A percentile compares a stretch with the other conserved stretches of the same genome.
Evolutionary conservation across 2,113 vertebrate species (phyloP).

Genomic region (Calyptommatus sinebrachiatus): DNA sequence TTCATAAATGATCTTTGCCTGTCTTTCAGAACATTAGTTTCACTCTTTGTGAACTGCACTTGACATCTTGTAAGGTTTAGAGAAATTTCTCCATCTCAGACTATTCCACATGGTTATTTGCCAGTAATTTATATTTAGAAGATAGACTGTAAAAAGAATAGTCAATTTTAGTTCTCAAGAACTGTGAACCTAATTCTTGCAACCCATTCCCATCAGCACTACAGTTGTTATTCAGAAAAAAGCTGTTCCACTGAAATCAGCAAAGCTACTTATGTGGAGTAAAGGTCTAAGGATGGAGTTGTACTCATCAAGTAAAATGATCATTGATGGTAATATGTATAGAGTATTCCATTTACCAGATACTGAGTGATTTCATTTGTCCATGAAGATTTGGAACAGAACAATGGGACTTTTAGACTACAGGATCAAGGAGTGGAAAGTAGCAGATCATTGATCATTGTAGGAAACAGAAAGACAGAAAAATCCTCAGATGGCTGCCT

Average conservation of each 20-base stretch:
- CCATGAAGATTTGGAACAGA: constrained; percentile 40
- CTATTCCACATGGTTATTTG: constrained; percentile 46
- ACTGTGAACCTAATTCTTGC: constrained; percentile 26
- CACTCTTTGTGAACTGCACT: constrained; percentile 61
- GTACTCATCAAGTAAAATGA: constrained; percentile 36
- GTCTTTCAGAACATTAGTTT: constrained; percentile 58
- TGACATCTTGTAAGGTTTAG: constrained; percentile 52
- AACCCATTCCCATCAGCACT: constrained; percentile 24
- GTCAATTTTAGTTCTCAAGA: constrained; percentile 22
- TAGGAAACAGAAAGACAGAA: neutral
- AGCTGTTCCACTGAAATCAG: constrained; percentile 20
- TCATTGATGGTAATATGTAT: constrained; percentile 42
- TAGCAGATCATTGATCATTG: constrained; percentile 52
- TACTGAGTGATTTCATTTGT: constrained; percentile 44
- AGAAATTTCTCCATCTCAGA: constrained; percentile 32
- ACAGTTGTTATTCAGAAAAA: neutral
- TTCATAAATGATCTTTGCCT: constrained; percentile 60
- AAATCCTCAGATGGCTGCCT: constrained; percentile 47
- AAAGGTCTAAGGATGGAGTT: neutral
- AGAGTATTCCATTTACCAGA: constrained; percentile 55
- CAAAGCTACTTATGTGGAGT: constrained; percentile 15
- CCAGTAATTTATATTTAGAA: constrained; percentile 48
- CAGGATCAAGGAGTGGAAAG: constrained; percentile 49
- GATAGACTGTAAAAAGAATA: constrained; percentile 19
- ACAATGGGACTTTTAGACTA: constrained; percentile 35